A percentile compares a stretch with the other conserved stretches of the same genome.
Conservation (phyloP, 2,888 invertebrate species). For the Dryobotodes eremita region DNA sequence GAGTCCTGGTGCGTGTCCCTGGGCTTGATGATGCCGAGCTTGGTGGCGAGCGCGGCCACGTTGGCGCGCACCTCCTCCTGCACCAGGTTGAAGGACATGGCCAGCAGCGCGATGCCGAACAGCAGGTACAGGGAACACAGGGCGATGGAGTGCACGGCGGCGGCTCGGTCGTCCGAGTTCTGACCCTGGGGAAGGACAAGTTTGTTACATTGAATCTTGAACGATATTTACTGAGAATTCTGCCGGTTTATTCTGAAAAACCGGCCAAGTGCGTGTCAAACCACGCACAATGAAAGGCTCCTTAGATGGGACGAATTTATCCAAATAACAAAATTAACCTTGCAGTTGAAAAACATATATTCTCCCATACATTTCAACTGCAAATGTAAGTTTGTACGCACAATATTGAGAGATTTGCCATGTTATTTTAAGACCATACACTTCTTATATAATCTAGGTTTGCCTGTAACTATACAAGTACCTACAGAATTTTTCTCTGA, state of each 20-base stretch:
- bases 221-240: background rate
- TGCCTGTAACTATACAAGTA: too few relatives aligned
- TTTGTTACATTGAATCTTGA: background rate
- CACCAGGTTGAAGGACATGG: conserved; percentile 99
- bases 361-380: too few relatives aligned
- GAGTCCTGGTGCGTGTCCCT: conserved; percentile 88
- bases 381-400: too few relatives aligned
- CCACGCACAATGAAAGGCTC: too few relatives aligned
- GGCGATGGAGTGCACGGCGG: conserved; percentile 92
- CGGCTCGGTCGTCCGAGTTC: conserved; percentile 76
- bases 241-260: background rate
- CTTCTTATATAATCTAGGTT: too few relatives aligned
- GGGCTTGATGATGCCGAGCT: conserved; percentile 96
- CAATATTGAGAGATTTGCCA: too few relatives aligned
- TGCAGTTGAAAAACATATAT: too few relatives aligned
- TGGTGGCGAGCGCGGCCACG: conserved; percentile 96
- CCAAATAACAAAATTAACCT: too few relatives aligned
- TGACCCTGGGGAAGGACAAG: conserved; percentile 73
- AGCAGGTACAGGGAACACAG: conserved; percentile 97
- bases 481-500: too few relatives aligned
- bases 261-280: too few relatives aligned
- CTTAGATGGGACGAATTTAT: too few relatives aligned
- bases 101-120: conserved; percentile 97
- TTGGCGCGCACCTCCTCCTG: conserved; percentile 98
- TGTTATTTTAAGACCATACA: too few relatives aligned